Evolutionary conservation across 2,888 invertebrate species (phyloP).

Genomic region (Metacarcinus magister): DNA sequence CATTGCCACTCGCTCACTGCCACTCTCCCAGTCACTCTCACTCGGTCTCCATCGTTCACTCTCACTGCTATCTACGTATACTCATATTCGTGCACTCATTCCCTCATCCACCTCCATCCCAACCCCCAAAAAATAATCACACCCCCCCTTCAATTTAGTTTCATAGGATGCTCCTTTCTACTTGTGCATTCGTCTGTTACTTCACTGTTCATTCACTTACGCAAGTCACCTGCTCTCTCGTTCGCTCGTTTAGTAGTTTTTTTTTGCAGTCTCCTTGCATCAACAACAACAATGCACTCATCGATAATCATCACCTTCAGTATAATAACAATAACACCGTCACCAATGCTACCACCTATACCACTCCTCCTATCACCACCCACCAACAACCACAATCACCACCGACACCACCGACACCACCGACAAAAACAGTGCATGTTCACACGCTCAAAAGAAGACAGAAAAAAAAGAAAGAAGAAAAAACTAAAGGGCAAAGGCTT

Average conservation of each 20-base stretch:
- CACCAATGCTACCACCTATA: background rate
- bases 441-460: background rate
- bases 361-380: background rate
- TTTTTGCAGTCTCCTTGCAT: background rate
- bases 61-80: background rate
- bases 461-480: background rate
- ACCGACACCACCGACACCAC: background rate
- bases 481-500: background rate
- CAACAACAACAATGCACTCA: background rate
- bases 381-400: background rate
- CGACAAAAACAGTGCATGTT: background rate
- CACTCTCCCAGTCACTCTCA: conserved; percentile 20
- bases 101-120: background rate
- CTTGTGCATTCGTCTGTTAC: background rate
- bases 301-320: background rate
- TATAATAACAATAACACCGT: background rate
- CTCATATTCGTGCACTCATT: background rate
- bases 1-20: background rate
- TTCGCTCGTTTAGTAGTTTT: background rate
- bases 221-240: background rate
- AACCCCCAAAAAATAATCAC: no score
- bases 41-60: background rate
- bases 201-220: background rate
- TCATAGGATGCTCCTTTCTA: background rate
- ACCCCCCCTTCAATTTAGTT: background rate